Evolutionary conservation across 2,888 invertebrate species (phyloP).

Genomic region (Odontomyia ornata): DNA sequence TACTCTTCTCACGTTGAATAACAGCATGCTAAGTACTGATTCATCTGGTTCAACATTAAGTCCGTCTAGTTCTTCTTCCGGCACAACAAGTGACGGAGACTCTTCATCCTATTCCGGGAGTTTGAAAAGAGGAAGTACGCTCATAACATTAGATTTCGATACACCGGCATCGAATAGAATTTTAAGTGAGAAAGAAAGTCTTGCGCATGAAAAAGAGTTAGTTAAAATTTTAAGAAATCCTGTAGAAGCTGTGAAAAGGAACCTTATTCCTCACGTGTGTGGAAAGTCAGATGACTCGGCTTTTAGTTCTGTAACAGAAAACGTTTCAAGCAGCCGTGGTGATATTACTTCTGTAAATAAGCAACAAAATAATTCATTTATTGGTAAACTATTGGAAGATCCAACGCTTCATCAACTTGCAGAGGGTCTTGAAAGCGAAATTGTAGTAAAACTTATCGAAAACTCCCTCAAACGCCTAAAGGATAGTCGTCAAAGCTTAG

Average conservation of each 20-base stretch:
- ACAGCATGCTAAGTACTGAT: background rate
- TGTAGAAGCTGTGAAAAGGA: slow-evolving; percentile 78
- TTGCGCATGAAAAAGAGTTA: slow-evolving; percentile 65
- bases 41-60: background rate
- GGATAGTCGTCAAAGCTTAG: slow-evolving; percentile 59
- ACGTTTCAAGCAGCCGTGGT: background rate
- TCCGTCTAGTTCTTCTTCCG: background rate
- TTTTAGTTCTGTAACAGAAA: background rate
- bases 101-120: slow-evolving; percentile 31
- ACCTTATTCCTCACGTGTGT: slow-evolving; percentile 80
- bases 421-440: slow-evolving; percentile 70
- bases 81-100: slow-evolving; percentile 10
- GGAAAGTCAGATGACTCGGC: slow-evolving; percentile 65
- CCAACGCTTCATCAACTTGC: slow-evolving; percentile 72
- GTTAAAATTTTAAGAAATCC: slow-evolving; percentile 73
- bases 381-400: slow-evolving; percentile 71
- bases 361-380: slow-evolving; percentile 59
- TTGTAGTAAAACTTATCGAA: slow-evolving; percentile 72
- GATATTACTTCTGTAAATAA: background rate
- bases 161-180: slow-evolving; percentile 45
- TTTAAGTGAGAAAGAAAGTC: slow-evolving; percentile 48
- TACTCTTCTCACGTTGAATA: slow-evolving; percentile 56
- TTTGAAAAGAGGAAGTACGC: slow-evolving; percentile 58
- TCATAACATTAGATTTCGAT: slow-evolving; percentile 61
- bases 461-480: slow-evolving; percentile 72